Evolutionary conservation across 1,140 invertebrate species (phyloP).

Genomic region (Hydropsyche tenuis): DNA sequence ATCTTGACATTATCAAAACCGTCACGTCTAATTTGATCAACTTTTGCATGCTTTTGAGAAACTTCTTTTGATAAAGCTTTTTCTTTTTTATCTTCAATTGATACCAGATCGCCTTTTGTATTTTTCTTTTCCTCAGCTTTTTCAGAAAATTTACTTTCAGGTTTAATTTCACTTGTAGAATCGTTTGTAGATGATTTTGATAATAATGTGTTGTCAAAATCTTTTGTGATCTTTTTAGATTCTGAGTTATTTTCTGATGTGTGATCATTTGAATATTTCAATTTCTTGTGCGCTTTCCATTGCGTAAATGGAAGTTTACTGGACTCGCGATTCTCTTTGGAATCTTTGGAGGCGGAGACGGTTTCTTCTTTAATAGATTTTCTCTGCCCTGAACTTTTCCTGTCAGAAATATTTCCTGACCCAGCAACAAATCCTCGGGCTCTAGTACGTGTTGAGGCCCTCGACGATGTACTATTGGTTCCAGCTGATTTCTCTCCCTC

Average conservation of each 20-base stretch:
- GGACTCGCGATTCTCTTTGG: slow-evolving; percentile 66
- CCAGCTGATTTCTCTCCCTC: slow-evolving; percentile 75
- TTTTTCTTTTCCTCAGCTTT: background rate
- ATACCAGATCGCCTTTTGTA: background rate
- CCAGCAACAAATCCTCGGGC: slow-evolving; percentile 69
- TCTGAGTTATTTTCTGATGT: background rate
- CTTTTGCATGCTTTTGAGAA: background rate
- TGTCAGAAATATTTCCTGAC: slow-evolving; percentile 68
- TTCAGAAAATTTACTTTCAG: background rate
- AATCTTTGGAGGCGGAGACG: slow-evolving; percentile 53
- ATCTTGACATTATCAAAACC: slow-evolving; percentile 11
- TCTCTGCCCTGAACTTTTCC: slow-evolving; percentile 66
- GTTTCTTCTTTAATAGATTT: slow-evolving; percentile 64
- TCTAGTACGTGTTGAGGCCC: slow-evolving; percentile 65
- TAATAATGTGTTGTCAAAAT: background rate
- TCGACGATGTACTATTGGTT: slow-evolving; percentile 59
- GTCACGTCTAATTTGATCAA: background rate
- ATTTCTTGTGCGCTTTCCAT: slow-evolving; percentile 74
- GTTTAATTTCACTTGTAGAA: background rate
- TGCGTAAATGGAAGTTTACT: slow-evolving; percentile 68
- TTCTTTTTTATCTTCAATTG: background rate
- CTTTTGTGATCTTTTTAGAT: background rate
- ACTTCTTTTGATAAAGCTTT: background rate
- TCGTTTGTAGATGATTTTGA: background rate
- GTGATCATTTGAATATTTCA: slow-evolving; percentile 52